Conservation (phyloP, 1,140 invertebrate genomes). For the Cydia strobilella region DNA sequence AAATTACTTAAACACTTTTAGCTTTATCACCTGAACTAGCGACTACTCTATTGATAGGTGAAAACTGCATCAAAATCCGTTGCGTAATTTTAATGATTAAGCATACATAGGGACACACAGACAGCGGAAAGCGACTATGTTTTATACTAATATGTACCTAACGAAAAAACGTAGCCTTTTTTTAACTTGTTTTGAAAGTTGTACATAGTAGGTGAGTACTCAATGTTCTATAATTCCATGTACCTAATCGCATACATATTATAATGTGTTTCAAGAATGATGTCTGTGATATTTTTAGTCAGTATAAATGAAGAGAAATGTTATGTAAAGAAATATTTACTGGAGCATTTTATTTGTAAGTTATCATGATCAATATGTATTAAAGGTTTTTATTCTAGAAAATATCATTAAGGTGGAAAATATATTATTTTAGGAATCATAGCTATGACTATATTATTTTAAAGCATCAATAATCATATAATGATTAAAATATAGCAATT, state of each 20-base stretch:
- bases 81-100: no score
- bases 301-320: slow-evolving; percentile 17
- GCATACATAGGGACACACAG: no score
- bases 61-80: no score
- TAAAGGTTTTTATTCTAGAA: not conserved
- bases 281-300: slow-evolving; percentile 33
- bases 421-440: not conserved
- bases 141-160: no score
- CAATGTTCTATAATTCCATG: slow-evolving; percentile 9
- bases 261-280: slow-evolving; percentile 27
- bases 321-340: slow-evolving; percentile 8
- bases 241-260: slow-evolving; percentile 16
- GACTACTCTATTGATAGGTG: no score
- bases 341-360: not conserved
- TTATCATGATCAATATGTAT: not conserved
- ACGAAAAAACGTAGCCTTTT: no score
- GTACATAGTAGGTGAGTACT: not conserved
- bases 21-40: no score
- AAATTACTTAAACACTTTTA: no score
- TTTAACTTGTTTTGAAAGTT: no score
- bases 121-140: no score
- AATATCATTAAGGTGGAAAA: not conserved
- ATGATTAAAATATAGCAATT: not conserved
- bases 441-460: not conserved
- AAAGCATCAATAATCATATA: not conserved